These are phyloP conservation scores for Cantharis lateralis DNA, from an alignment of 2,888 invertebrate species.

Conservation along the genomic window DNA sequence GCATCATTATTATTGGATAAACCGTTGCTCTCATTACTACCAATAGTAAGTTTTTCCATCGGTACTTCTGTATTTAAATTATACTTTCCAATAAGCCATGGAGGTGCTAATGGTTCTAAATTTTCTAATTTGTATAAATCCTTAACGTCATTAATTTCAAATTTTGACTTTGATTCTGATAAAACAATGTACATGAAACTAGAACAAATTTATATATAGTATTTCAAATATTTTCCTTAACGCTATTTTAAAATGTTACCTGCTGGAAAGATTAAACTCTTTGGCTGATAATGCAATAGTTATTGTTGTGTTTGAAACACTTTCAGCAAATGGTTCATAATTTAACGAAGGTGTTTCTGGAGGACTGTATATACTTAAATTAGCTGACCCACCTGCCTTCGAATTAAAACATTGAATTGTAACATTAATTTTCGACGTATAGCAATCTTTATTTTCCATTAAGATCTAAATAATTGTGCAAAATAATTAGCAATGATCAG, in stretches of 20 bases:
- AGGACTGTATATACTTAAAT: constrained; percentile 4
- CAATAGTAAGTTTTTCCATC: background rate
- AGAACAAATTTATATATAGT: background rate
- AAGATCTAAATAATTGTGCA: background rate
- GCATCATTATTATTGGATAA: background rate
- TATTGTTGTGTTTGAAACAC: constrained; percentile 16
- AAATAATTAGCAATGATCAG: background rate
- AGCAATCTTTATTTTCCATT: background rate
- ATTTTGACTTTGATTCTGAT: background rate
- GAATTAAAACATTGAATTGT: background rate
- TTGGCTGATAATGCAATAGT: constrained; percentile 7
- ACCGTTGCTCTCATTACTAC: background rate
- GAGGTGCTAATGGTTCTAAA: background rate
- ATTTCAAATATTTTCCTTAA: background rate
- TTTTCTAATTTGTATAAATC: background rate
- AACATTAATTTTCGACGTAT: constrained; percentile 6
- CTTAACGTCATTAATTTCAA: background rate
- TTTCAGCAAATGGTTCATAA: background rate
- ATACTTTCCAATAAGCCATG: background rate
- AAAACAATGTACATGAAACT: constrained; percentile 14
- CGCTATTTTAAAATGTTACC: background rate
- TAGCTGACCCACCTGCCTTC: background rate
- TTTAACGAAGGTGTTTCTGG: constrained; percentile 6
- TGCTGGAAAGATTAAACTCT: background rate
- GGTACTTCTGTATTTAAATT: background rate